Base-by-base conservation (phyloP, 2,888 invertebrate species). In the Cybosia mesomella region DNA sequence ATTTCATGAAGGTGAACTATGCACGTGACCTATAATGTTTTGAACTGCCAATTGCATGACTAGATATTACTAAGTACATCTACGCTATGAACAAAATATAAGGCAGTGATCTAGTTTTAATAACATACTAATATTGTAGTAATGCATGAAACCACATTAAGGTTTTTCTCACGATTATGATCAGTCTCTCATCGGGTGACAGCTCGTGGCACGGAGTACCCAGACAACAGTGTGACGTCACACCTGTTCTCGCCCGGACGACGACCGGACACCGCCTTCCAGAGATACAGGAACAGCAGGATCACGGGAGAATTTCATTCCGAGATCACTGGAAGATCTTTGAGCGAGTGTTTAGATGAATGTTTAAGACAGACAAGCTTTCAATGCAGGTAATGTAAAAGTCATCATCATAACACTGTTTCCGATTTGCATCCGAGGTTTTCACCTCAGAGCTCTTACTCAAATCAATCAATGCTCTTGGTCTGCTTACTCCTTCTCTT, bases 291-390 rank as follows among this genome's bases (percentile, higher is more conserved):
- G 79, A 98, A 98, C 92, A 98, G 98, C 83, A 95, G 98, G 71
- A 96, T 98, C 58, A 98, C 98, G 67, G 98, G 98, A 7, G 98
- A 98, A 91, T 98, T 97, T 90, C 98, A 98, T 89, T 98, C 98
- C 9, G 98, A 98, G 92, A 98, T 98, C 84, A 98, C 98, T 7
- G 98, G 98, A 60, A 95, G 98, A 72, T 98, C 98, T 18, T 94
- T 98, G 72, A 98, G 98, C 91, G 98, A 98, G 91, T 98, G 98
- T 86, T 91, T 98, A 83, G 98, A 98, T 88, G 98, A 98, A 87
- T 98, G 98, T 87, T 95, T 98, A 75, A 95, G 98, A 75, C 98
- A 98, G 92, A 97, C 98, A 18, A 98, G 98, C 89, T 98, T 98
- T 89, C 98, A 98, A 85, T 98, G 98, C 94, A 96, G 98, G 91